These are phyloP conservation scores for Steromphala cineraria DNA, from an alignment of 2,888 invertebrate genomes.

Conservation along the genomic window DNA sequence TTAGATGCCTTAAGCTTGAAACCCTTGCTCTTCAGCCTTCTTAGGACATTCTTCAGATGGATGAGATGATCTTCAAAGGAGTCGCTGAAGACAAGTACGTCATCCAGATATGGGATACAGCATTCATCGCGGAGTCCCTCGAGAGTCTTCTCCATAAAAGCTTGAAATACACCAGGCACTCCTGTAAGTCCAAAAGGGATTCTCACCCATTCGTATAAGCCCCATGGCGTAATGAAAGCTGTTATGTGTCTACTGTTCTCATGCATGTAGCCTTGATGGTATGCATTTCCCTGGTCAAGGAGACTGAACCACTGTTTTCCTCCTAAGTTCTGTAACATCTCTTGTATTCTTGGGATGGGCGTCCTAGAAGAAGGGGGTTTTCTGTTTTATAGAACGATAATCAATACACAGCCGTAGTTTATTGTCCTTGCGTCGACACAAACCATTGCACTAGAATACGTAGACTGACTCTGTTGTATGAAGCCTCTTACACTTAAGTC, in stretches of 20 bases:
- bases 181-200: slow-evolving; percentile 37
- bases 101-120: slow-evolving; percentile 15
- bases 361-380: slow-evolving; percentile 25
- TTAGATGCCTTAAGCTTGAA: not conserved
- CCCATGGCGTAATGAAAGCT: slow-evolving; percentile 36
- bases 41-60: not conserved
- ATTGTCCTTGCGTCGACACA: not conserved
- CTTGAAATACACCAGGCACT: slow-evolving; percentile 21
- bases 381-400: slow-evolving; percentile 35
- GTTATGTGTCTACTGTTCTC: slow-evolving; percentile 27
- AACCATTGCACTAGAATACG: not conserved
- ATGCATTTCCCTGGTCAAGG: slow-evolving; percentile 33
- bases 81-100: not conserved
- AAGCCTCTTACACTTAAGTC: not conserved
- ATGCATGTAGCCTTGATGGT: slow-evolving; percentile 34
- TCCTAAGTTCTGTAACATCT: not conserved
- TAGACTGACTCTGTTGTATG: not conserved
- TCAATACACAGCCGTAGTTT: slow-evolving; percentile 30
- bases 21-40: not conserved
- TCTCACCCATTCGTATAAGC: slow-evolving; percentile 31
- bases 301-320: slow-evolving; percentile 22
- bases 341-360: slow-evolving; percentile 32
- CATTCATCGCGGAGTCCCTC: slow-evolving; percentile 15
- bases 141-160: slow-evolving; percentile 34
- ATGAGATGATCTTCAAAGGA: not conserved